phyloP scores from a whole-genome alignment of 2,888 invertebrate species.

The Brenthis daphne region DNA sequence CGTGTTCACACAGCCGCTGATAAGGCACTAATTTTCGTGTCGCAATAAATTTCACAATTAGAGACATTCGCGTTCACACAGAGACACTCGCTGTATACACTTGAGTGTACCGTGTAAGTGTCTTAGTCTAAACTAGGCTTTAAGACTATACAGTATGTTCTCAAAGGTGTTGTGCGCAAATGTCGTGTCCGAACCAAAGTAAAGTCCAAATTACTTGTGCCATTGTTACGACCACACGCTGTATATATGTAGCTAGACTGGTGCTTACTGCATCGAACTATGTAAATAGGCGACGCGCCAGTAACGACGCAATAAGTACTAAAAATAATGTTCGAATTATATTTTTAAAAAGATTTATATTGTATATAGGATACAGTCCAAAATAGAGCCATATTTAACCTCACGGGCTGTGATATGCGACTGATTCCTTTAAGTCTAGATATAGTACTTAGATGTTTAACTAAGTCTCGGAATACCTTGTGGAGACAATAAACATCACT shows the following conservation, averaged over 20 bases:
- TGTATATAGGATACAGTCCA: conserved; percentile 44
- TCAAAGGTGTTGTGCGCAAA: background rate
- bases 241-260: conserved; percentile 15
- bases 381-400: conserved; percentile 46
- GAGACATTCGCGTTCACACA: no score
- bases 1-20: no score
- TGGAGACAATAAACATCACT: conserved; percentile 15
- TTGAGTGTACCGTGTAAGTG: background rate
- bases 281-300: conserved; percentile 10
- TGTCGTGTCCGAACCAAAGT: conserved; percentile 16
- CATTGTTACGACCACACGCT: conserved; percentile 18
- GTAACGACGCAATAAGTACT: conserved; percentile 1
- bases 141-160: background rate
- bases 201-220: conserved; percentile 20
- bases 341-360: conserved; percentile 25
- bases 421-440: conserved; percentile 54
- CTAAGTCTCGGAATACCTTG: conserved; percentile 9
- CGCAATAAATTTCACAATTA: no score
- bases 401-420: conserved; percentile 57
- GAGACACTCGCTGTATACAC: no score
- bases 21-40: no score
- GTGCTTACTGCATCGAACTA: conserved; percentile 5
- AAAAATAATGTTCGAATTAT: conserved; percentile 17
- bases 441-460: conserved; percentile 38
- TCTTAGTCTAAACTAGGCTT: background rate